phyloP scores from a whole-genome alignment of 2,888 invertebrate genomes.

The Metalampra italica region DNA sequence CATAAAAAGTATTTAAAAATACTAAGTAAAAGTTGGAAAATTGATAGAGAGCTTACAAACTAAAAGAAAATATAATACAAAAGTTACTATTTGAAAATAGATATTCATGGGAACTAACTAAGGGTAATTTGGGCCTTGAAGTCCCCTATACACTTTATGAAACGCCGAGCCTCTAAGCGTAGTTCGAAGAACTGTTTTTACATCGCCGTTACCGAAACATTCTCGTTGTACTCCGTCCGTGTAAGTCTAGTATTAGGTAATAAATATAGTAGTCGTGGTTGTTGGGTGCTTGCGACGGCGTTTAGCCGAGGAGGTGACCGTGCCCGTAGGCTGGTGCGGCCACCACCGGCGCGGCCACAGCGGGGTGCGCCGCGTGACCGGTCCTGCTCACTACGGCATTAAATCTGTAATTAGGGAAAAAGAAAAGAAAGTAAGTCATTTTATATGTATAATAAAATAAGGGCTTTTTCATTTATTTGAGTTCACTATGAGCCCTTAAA shows the following conservation, averaged over 20 bases:
- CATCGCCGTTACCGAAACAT: constrained; percentile 35
- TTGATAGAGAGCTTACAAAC: constrained; percentile 52
- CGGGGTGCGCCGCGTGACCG: constrained; percentile 78
- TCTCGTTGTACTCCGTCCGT: constrained; percentile 57
- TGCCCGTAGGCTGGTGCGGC: constrained; percentile 58
- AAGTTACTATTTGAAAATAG: constrained; percentile 34
- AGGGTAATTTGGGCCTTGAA: constrained; percentile 51
- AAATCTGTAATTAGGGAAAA: constrained; percentile 68
- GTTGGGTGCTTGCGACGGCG: constrained; percentile 10
- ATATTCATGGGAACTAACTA: constrained; percentile 24
- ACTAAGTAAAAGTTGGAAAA: constrained; percentile 31
- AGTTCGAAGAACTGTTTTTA: constrained; percentile 15
- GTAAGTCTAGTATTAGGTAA: constrained; percentile 57
- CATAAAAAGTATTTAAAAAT: constrained; percentile 14
- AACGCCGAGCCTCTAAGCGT: constrained; percentile 48
- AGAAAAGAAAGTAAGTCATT: constrained; percentile 1
- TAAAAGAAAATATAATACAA: constrained; percentile 72
- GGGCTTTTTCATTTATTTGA: too few species aligned
- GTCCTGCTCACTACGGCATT: constrained; percentile 79
- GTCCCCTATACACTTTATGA: constrained; percentile 69
- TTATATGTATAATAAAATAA: not conserved
- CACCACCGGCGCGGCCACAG: constrained; percentile 40
- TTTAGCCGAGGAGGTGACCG: constrained; percentile 56
- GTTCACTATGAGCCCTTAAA: too few species aligned
- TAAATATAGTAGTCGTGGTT: constrained; percentile 52